phyloP scores from a whole-genome alignment of 2,113 vertebrate species.

The Tamias sibiricus region DNA sequence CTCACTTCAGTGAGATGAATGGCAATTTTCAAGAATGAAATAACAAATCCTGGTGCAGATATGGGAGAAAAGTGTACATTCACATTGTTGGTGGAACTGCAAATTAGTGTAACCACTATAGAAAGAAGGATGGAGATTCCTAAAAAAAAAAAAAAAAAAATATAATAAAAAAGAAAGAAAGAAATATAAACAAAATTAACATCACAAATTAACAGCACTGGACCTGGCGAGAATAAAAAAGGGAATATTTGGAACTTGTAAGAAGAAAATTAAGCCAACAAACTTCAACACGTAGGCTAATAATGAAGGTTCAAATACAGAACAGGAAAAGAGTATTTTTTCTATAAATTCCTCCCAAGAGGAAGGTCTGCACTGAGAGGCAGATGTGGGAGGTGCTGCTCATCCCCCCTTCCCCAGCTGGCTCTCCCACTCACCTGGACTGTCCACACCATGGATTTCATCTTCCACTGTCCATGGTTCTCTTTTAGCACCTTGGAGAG shows the following conservation, averaged over 20 bases:
- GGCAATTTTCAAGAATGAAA: too few relatives aligned
- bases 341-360: background rate
- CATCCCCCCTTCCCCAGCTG: rapidly evolving
- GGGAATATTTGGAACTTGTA: background rate
- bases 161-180: too few relatives aligned
- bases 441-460: rapidly evolving
- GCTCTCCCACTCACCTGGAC: background rate
- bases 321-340: background rate
- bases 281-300: background rate
- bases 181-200: too few relatives aligned
- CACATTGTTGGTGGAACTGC: too few relatives aligned
- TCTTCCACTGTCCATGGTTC: constrained; percentile 80
- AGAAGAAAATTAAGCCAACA: background rate
- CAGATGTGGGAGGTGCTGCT: rapidly evolving
- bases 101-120: too few relatives aligned
- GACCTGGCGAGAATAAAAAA: background rate
- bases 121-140: too few relatives aligned
- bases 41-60: too few relatives aligned
- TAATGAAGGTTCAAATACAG: too few relatives aligned
- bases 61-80: too few relatives aligned
- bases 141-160: too few relatives aligned
- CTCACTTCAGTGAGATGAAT: too few relatives aligned
- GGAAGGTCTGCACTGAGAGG: background rate
- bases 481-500: constrained; percentile 82
- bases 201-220: background rate